phyloP scores from a whole-genome alignment of 1,140 invertebrate genomes.

The Polypedilum vanderplanki region DNA sequence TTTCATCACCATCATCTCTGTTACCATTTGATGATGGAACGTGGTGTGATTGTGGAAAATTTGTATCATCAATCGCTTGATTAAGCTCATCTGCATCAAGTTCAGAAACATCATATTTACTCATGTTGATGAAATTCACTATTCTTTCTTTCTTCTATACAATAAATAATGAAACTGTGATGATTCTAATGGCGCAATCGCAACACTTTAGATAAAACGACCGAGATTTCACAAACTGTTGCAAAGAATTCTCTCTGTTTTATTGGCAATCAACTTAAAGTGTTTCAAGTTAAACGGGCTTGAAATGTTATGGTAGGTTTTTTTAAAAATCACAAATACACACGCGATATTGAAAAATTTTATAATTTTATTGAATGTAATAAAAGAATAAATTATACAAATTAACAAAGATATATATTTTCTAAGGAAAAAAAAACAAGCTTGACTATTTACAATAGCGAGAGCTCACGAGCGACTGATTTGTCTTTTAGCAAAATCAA shows the following conservation, averaged over 20 bases:
- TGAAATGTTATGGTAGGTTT: neutral
- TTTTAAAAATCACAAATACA: no score
- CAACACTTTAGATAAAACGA: neutral
- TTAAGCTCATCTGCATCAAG: constrained; percentile 43
- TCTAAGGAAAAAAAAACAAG: neutral
- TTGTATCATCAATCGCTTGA: constrained; percentile 43
- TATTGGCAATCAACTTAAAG: neutral
- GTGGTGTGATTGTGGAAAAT: constrained; percentile 43
- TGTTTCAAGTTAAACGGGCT: neutral
- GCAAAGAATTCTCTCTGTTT: neutral
- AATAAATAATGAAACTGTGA: neutral
- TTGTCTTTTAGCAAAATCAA: neutral
- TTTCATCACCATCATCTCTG: neutral
- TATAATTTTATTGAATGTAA: no score
- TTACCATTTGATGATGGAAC: constrained; percentile 38
- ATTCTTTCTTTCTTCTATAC: neutral
- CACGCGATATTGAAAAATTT: no score
- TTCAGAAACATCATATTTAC: constrained; percentile 35
- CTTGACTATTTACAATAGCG: neutral
- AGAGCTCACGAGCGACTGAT: constrained; percentile 2
- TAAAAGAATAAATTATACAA: no score
- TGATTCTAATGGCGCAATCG: neutral
- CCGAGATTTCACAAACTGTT: neutral
- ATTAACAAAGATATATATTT: no score
- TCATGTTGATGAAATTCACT: neutral